Evolutionary conservation across 2,797 vertebrate genomes (phyloP).

Genomic region (Monodelphis domestica): DNA sequence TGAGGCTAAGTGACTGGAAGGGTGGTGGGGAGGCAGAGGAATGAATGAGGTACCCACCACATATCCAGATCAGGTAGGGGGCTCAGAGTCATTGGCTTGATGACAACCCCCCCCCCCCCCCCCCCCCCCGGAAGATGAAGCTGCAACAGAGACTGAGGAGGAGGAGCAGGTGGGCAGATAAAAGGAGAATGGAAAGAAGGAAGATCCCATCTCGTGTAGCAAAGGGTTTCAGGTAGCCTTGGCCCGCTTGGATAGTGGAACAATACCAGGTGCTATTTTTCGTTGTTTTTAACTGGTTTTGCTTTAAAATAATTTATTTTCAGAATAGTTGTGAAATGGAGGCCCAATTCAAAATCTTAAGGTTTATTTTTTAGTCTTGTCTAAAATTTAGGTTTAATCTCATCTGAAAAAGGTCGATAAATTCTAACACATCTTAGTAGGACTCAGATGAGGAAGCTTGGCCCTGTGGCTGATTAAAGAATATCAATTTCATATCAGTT

Average conservation of each 20-base stretch:
- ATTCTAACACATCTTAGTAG: constrained; percentile 34
- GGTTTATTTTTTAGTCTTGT: background rate
- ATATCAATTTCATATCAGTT: constrained; percentile 53
- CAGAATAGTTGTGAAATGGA: no score
- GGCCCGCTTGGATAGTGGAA: constrained; percentile 51
- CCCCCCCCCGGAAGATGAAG: no score
- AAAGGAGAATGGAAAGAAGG: no score
- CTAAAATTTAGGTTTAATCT: constrained; percentile 19
- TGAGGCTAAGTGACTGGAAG: background rate
- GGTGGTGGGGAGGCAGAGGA: background rate
- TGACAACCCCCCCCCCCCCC: no score
- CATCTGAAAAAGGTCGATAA: constrained; percentile 33
- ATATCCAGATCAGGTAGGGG: background rate
- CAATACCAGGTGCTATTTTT: constrained; percentile 30
- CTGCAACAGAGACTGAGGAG: background rate
- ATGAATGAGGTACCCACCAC: no score
- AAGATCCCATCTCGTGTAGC: no score
- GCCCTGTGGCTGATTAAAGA: constrained; percentile 36
- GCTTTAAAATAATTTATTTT: background rate
- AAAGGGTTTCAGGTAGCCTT: constrained; percentile 52
- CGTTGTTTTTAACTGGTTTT: constrained; percentile 43
- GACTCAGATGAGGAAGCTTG: constrained; percentile 11
- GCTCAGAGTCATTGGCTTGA: background rate
- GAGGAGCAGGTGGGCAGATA: no score
- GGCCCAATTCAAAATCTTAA: background rate